Evolutionary conservation across 2,797 vertebrate genomes (phyloP).

Genomic region (Tragopan temminckii): DNA sequence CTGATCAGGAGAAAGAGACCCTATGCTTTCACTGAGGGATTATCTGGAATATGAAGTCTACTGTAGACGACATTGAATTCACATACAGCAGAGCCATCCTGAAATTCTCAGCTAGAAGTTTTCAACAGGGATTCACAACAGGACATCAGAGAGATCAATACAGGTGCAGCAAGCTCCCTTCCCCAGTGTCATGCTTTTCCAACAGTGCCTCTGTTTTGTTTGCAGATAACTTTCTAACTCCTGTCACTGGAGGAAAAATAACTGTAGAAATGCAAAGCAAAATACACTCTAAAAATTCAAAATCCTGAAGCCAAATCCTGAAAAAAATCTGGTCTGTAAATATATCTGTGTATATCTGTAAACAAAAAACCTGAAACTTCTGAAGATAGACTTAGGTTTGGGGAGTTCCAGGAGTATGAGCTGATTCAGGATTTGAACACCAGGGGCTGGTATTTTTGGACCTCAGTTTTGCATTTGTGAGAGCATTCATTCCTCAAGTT

Average conservation of each 20-base stretch:
- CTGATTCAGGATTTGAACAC: background rate
- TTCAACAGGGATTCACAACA: background rate
- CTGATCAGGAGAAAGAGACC: background rate
- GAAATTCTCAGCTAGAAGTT: background rate
- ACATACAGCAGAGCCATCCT: background rate
- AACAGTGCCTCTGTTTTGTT: background rate
- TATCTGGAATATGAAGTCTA: background rate
- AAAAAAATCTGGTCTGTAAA: background rate
- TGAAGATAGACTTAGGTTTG: background rate
- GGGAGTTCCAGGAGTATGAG: background rate
- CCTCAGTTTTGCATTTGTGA: background rate
- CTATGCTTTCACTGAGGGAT: background rate
- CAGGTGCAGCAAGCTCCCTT: too few species aligned
- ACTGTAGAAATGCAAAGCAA: background rate
- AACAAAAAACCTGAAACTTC: background rate
- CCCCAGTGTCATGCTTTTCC: background rate
- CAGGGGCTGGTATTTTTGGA: background rate
- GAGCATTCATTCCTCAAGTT: background rate
- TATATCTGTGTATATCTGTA: accelerated
- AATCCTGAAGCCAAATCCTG: background rate
- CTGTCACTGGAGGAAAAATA: background rate
- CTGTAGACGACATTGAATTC: background rate
- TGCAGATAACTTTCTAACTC: background rate
- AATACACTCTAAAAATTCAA: background rate
- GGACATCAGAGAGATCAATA: background rate